Evolutionary conservation across 2,888 invertebrate genomes (phyloP).

Genomic region (Alsophila aescularia): DNA sequence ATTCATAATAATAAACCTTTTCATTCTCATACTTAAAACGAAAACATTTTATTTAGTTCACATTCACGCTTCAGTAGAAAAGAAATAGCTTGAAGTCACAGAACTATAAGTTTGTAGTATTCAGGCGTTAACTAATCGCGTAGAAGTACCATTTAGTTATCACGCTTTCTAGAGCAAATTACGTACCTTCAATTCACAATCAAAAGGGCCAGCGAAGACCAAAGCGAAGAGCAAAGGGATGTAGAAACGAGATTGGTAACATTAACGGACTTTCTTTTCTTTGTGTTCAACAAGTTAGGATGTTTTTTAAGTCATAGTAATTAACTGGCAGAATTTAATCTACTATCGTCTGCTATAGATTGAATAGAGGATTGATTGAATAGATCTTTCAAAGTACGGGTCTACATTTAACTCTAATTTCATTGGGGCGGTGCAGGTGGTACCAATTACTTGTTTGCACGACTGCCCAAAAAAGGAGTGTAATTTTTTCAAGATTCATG

Average conservation of each 20-base stretch:
- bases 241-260: neutral
- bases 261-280: neutral
- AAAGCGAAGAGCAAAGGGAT: neutral
- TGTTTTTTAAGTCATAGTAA: no score
- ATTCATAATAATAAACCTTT: neutral
- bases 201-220: constrained; percentile 23
- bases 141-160: constrained; percentile 60
- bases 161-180: constrained; percentile 79
- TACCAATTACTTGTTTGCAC: no score
- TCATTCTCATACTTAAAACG: neutral
- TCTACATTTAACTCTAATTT: no score
- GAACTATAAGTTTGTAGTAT: constrained; percentile 30
- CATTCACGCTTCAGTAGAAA: constrained; percentile 52
- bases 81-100: constrained; percentile 53
- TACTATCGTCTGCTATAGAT: no score
- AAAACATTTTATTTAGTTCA: neutral
- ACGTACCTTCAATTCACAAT: constrained; percentile 82
- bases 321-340: no score
- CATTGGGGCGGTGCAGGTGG: no score
- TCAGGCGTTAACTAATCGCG: no score
- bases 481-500: no score
- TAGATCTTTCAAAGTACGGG: no score
- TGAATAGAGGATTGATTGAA: no score
- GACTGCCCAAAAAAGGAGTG: no score
- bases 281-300: no score